Percentiles rank a stretch among this genome's conserved stretches.
Evolutionary conservation across 2,797 vertebrate genomes (phyloP).

Genomic region (Coreius guichenoti): DNA sequence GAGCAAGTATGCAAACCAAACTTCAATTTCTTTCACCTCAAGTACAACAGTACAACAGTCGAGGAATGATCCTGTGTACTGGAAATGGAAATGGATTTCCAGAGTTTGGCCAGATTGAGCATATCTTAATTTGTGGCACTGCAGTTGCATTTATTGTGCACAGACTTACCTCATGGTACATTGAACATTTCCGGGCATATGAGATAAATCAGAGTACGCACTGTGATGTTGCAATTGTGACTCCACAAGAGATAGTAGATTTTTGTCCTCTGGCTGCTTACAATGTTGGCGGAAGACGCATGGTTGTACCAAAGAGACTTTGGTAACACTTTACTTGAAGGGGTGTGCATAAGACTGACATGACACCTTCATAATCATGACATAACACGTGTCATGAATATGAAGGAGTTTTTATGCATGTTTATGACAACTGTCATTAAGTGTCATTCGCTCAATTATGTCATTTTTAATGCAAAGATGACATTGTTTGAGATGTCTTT

Average conservation of each 20-base stretch:
- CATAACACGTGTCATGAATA: too few relatives aligned
- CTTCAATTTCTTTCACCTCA: conserved; percentile 29
- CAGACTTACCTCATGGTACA: conserved; percentile 50
- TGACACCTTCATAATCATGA: too few relatives aligned
- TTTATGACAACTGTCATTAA: too few relatives aligned
- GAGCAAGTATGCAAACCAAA: conserved; percentile 13
- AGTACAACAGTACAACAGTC: conserved; percentile 26
- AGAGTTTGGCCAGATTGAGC: conserved; percentile 53
- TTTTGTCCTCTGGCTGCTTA: conserved; percentile 45
- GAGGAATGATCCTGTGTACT: conserved; percentile 53
- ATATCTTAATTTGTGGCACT: conserved; percentile 35
- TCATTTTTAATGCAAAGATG: too few relatives aligned
- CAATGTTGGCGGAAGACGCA: conserved; percentile 26
- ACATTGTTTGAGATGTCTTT: too few relatives aligned
- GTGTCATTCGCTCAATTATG: too few relatives aligned
- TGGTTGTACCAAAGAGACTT: conserved; percentile 43
- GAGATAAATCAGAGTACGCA: conserved; percentile 42
- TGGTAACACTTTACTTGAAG: conserved; percentile 13
- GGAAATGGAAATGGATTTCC: conserved; percentile 40
- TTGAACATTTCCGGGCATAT: conserved; percentile 49
- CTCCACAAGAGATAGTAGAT: conserved; percentile 45
- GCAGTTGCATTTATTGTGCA: conserved; percentile 44
- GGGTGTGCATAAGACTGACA: too few relatives aligned
- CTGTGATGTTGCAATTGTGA: conserved; percentile 38
- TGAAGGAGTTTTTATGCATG: too few relatives aligned